Conservation (phyloP, 35 echinoderm and acorn worm species). For the Patiria miniata region DNA sequence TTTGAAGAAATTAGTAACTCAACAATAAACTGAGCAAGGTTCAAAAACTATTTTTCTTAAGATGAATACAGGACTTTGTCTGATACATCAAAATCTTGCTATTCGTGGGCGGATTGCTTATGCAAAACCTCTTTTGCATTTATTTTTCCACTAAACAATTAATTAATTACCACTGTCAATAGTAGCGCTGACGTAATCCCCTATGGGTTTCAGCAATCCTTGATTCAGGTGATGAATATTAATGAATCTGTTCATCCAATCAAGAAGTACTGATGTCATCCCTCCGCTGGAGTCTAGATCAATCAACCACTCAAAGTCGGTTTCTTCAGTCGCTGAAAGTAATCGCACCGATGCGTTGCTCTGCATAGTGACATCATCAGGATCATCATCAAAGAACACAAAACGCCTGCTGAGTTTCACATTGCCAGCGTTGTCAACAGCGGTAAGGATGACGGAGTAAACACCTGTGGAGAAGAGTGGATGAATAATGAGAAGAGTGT, state of each 20-base stretch:
- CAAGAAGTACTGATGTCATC: not conserved
- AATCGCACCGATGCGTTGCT: not conserved
- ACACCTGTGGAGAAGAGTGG: not conserved
- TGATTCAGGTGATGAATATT: not conserved
- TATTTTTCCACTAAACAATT: too few species aligned
- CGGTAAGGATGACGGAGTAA: conserved; percentile 38
- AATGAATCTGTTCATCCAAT: not conserved
- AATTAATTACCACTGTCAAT: not conserved
- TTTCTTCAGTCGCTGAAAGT: not conserved
- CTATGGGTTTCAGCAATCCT: conserved; percentile 4
- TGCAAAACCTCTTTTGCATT: too few species aligned
- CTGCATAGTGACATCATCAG: not conserved
- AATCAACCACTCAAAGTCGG: conserved; percentile 31
- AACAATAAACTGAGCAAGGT: not conserved
- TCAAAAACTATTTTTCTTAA: too few species aligned
- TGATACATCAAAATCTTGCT: too few species aligned
- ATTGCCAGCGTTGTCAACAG: conserved; percentile 38
- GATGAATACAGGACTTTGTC: too few species aligned
- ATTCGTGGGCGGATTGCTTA: too few species aligned
- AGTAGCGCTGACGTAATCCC: not conserved
- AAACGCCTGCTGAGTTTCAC: conserved; percentile 6
- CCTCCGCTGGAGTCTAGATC: not conserved
- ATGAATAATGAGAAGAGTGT: too few species aligned
- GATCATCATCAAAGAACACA: conserved; percentile 35
- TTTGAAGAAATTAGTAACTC: not conserved